These are phyloP conservation scores for Elachura formosa DNA, from an alignment of 2,113 vertebrate genomes.

Conservation along the genomic window DNA sequence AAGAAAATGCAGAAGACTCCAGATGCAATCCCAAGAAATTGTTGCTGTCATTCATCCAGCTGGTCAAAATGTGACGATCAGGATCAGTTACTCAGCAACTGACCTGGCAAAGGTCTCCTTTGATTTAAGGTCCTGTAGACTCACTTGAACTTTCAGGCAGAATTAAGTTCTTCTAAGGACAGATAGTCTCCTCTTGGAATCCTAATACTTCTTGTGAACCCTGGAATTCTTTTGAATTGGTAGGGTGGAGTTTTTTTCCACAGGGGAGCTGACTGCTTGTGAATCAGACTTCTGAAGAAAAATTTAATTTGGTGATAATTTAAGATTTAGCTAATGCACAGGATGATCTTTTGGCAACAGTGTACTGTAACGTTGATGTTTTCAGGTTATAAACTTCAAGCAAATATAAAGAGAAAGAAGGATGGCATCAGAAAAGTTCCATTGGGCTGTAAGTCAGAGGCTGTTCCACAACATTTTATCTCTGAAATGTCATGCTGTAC, in stretches of 20 bases:
- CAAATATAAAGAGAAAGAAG: slow-evolving; percentile 12
- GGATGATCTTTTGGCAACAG: background rate
- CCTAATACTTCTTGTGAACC: background rate
- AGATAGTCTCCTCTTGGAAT: background rate
- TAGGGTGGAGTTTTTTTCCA: background rate
- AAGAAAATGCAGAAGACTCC: background rate
- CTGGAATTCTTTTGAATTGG: slow-evolving; percentile 6
- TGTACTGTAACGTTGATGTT: background rate
- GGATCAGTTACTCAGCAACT: slow-evolving; percentile 52
- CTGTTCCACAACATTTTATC: slow-evolving; percentile 58
- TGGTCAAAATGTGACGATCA: slow-evolving; percentile 26
- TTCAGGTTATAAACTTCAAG: slow-evolving; percentile 21
- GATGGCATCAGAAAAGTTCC: slow-evolving; percentile 34
- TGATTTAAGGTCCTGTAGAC: background rate
- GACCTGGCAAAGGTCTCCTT: background rate
- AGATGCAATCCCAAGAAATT: slow-evolving; percentile 22
- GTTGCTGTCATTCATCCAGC: slow-evolving; percentile 33
- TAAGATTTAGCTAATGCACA: background rate
- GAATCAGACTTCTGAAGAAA: background rate
- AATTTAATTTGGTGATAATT: slow-evolving; percentile 3
- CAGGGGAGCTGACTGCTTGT: background rate
- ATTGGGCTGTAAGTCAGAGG: slow-evolving; percentile 37
- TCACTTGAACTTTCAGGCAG: slow-evolving; percentile 4
- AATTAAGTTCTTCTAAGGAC: slow-evolving; percentile 36
- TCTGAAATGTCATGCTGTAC: slow-evolving; percentile 62